A percentile compares a stretch with the other conserved stretches of the same genome.
Evolutionary conservation across 1,140 invertebrate genomes (phyloP).

Genomic region (Sycobia sp.): DNA sequence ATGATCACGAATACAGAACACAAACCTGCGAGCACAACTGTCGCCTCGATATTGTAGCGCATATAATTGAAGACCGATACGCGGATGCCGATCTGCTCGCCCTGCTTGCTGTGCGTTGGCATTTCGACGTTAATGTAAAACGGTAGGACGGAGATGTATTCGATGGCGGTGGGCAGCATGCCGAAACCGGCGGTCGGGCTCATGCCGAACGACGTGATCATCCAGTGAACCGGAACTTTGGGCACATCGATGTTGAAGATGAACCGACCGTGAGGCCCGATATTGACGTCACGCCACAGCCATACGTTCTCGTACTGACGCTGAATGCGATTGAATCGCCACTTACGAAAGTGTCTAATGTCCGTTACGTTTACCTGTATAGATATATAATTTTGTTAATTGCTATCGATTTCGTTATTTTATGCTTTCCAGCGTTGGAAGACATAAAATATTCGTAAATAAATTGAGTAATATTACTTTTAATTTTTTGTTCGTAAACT

Average conservation of each 20-base stretch:
- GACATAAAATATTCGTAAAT: too few species aligned
- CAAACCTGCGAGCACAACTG: conserved; percentile 74
- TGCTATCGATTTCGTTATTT: too few species aligned
- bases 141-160: conserved; percentile 83
- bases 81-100: conserved; percentile 91
- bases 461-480: too few species aligned
- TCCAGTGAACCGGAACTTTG: conserved; percentile 84
- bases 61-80: conserved; percentile 95
- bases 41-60: conserved; percentile 80
- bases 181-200: conserved; percentile 85
- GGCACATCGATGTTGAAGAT: conserved; percentile 90
- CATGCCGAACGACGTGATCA: conserved; percentile 89
- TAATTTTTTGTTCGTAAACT: too few species aligned
- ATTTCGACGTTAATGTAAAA: conserved; percentile 97
- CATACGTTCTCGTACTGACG: conserved; percentile 92
- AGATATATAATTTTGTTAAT: neutral
- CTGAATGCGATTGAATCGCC: conserved; percentile 83
- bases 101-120: conserved; percentile 79
- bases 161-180: conserved; percentile 77
- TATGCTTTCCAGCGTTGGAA: too few species aligned
- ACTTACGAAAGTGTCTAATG: conserved; percentile 75
- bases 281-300: conserved; percentile 93
- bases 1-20: too few species aligned
- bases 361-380: conserved; percentile 68
- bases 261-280: conserved; percentile 85